These are phyloP conservation scores for Cathartes aura DNA, from an alignment of 2,113 vertebrate species.

Conservation along the genomic window DNA sequence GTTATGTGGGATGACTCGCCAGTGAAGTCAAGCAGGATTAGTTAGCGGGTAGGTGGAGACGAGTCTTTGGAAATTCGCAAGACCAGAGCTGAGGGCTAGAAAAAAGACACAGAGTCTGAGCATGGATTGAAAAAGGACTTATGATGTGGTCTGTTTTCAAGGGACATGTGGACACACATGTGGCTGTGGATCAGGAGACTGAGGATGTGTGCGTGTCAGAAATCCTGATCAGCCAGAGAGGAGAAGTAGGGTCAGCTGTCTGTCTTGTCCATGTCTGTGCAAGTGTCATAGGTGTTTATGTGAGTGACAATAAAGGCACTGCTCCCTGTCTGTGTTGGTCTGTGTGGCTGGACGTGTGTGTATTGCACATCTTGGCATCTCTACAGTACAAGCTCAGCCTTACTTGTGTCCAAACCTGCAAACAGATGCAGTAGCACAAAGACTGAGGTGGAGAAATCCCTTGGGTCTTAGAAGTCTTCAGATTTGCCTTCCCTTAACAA, in stretches of 20 bases:
- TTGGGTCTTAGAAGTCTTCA: neutral
- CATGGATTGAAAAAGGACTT: neutral
- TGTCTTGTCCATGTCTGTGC: neutral
- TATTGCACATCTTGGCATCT: neutral
- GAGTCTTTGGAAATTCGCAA: neutral
- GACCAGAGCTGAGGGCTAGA: neutral
- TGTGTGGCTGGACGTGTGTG: neutral
- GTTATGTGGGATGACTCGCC: neutral
- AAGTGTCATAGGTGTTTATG: rapidly evolving
- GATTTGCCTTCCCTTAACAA: neutral
- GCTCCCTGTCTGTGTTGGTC: neutral
- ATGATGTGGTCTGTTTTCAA: rapidly evolving
- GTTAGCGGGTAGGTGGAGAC: neutral
- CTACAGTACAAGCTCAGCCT: neutral
- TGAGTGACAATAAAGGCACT: neutral
- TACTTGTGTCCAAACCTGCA: neutral
- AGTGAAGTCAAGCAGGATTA: neutral
- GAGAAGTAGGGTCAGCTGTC: neutral
- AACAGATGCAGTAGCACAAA: neutral
- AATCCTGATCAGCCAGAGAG: neutral
- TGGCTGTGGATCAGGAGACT: neutral
- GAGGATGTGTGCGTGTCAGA: rapidly evolving
- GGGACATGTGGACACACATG: rapidly evolving
- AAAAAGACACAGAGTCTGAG: neutral
- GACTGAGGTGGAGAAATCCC: neutral